Evolutionary conservation across 2,113 vertebrate genomes (phyloP).

Genomic region (Rostratula benghalensis): DNA sequence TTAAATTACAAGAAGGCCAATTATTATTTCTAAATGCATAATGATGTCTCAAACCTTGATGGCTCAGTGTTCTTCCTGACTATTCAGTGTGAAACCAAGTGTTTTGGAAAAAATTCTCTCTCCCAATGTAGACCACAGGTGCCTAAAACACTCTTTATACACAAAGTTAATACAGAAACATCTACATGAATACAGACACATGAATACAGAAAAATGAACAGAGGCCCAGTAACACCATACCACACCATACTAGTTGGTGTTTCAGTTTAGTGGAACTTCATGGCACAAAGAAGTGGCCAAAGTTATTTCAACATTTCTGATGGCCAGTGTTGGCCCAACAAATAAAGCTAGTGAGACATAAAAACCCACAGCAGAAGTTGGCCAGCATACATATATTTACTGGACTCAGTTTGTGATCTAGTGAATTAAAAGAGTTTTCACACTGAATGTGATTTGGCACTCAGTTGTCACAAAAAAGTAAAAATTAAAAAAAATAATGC

Average conservation of each 20-base stretch:
- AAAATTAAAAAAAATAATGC: background rate
- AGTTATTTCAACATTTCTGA: background rate
- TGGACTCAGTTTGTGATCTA: background rate
- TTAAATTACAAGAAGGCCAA: background rate
- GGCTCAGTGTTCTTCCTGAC: background rate
- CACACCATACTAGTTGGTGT: no score
- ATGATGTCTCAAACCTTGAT: background rate
- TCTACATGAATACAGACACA: background rate
- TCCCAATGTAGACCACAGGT: background rate
- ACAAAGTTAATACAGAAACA: background rate
- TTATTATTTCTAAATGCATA: background rate
- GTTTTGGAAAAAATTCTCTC: background rate
- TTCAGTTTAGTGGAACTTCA: background rate
- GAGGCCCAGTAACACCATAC: background rate
- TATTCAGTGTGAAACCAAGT: background rate
- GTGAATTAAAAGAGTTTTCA: background rate
- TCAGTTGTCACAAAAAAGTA: background rate
- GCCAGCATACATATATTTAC: background rate
- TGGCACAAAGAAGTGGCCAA: background rate
- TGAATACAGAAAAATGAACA: background rate
- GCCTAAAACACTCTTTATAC: background rate
- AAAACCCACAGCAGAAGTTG: background rate
- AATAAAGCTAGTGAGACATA: background rate
- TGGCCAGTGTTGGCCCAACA: background rate
- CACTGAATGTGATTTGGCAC: background rate